Evolutionary conservation across 2,113 vertebrate genomes (phyloP).

Genomic region (Rhinolophus ferrumequinum): DNA sequence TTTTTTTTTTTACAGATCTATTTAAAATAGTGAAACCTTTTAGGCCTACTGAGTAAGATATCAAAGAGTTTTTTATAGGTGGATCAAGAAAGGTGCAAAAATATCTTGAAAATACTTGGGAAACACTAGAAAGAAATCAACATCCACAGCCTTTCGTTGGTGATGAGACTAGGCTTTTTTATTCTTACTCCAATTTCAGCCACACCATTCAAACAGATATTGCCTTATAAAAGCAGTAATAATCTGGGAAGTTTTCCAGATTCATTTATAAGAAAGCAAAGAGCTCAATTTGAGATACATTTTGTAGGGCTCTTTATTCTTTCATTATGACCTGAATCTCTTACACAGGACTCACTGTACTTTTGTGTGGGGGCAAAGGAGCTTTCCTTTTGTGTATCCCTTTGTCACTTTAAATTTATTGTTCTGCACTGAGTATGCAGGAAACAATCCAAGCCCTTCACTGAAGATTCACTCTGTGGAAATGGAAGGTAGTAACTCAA

Average conservation of each 20-base stretch:
- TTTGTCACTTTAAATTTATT: conserved; percentile 45
- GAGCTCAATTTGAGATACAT: not conserved
- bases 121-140: not conserved
- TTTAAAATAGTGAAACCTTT: not conserved
- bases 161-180: not conserved
- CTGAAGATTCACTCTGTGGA: not conserved
- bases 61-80: not conserved
- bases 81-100: not conserved
- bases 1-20: not conserved
- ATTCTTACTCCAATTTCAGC: conserved; percentile 10
- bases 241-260: conserved; percentile 68
- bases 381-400: not conserved
- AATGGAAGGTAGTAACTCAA: not conserved
- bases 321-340: conserved; percentile 14
- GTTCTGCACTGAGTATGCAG: not conserved
- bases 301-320: conserved; percentile 35
- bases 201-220: not conserved
- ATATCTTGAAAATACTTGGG: not conserved
- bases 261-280: conserved; percentile 66
- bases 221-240: conserved; percentile 42
- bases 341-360: conserved; percentile 2
- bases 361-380: not conserved
- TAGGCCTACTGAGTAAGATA: not conserved
- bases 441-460: not conserved
- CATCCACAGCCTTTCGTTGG: not conserved